A percentile compares a stretch with the other conserved stretches of the same genome.
Conservation (phyloP, 2,113 vertebrate species). For the Chaenocephalus aceratus region DNA sequence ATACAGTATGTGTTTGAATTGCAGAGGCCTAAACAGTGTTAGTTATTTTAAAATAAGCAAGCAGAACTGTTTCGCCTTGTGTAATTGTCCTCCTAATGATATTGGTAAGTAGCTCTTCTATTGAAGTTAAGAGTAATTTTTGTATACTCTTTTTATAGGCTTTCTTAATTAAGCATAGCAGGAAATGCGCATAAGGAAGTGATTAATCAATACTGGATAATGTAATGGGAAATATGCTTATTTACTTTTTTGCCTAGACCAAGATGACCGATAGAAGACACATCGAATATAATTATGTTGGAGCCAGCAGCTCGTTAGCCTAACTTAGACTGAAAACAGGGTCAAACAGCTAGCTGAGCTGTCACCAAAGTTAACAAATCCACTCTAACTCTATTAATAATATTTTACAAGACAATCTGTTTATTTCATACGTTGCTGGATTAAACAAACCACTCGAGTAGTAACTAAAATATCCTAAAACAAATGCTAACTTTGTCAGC, state of each 20-base stretch:
- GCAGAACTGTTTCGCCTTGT: not conserved
- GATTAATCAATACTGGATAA: no score
- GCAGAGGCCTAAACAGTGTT: conserved; percentile 8
- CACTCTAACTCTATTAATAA: no score
- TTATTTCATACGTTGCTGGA: no score
- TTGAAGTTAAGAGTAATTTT: not conserved
- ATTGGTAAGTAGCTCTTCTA: not conserved
- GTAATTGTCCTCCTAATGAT: not conserved
- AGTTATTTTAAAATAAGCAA: not conserved
- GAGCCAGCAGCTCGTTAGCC: not conserved
- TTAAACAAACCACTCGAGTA: no score
- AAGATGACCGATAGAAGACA: not conserved
- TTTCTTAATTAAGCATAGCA: not conserved
- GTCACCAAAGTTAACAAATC: not conserved
- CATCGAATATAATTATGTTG: not conserved
- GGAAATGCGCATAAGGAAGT: not conserved
- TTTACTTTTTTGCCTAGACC: no score
- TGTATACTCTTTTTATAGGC: not conserved
- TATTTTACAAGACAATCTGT: no score
- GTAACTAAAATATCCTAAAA: no score
- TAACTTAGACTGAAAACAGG: not conserved
- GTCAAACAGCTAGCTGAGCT: not conserved
- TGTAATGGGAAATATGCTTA: no score
- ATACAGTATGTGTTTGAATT: conserved; percentile 5
- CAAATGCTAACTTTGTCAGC: no score